A percentile compares a stretch with the other conserved stretches of the same genome.
Evolutionary conservation across 2,797 vertebrate species (phyloP).

Genomic region (Amblyraja radiata): DNA sequence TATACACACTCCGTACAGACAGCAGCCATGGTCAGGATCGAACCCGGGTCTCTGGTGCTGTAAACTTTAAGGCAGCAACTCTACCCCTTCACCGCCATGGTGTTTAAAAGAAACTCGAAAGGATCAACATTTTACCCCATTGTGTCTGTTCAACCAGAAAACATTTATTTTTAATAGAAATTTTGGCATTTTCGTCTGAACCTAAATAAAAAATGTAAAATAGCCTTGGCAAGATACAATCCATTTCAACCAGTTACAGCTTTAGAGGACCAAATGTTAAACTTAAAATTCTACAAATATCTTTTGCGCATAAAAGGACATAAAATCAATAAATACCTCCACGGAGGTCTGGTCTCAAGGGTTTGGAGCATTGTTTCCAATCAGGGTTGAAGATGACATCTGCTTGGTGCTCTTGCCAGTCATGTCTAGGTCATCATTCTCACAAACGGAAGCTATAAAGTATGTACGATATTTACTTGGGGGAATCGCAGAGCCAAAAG

Average conservation of each 20-base stretch:
- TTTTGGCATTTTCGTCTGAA: neutral
- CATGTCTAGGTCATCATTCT: neutral
- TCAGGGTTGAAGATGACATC: neutral
- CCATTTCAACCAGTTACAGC: neutral
- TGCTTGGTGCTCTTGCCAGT: neutral
- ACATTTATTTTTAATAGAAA: neutral
- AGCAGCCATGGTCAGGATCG: no score
- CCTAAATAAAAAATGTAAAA: neutral
- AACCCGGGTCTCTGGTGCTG: no score
- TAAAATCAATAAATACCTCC: neutral
- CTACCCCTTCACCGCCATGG: no score
- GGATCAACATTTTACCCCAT: neutral
- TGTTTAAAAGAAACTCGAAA: no score
- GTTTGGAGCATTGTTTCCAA: neutral
- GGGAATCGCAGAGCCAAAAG: neutral
- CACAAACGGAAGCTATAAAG: neutral
- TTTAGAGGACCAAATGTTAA: neutral
- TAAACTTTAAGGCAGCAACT: no score
- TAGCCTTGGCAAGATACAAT: neutral
- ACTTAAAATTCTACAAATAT: neutral
- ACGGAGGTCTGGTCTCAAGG: neutral
- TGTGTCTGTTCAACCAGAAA: neutral
- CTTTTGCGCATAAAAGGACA: neutral
- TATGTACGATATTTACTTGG: neutral
- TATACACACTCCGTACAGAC: no score